These are phyloP conservation scores for Merodon equestris DNA, from an alignment of 2,888 invertebrate genomes.

Conservation along the genomic window DNA sequence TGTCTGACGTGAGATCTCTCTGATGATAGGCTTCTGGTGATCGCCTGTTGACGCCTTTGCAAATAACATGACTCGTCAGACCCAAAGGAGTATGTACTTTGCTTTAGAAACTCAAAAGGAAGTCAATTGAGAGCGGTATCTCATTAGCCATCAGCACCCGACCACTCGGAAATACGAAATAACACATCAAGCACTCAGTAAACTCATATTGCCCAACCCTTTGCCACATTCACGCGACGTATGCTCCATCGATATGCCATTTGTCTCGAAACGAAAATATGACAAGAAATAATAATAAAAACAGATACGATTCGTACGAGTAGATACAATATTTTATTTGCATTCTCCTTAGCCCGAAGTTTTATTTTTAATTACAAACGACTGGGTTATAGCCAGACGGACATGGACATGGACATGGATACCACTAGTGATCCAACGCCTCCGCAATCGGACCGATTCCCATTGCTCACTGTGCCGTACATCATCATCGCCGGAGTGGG, in stretches of 20 bases:
- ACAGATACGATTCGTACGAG: no score
- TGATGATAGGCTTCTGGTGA: conserved; percentile 14
- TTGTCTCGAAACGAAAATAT: conserved; percentile 33
- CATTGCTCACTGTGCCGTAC: no score
- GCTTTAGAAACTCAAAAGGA: background rate
- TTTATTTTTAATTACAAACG: conserved; percentile 55
- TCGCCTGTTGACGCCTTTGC: conserved; percentile 58
- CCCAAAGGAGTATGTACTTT: no score
- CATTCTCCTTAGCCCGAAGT: conserved; percentile 60
- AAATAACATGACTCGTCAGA: conserved; percentile 41
- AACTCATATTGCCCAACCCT: conserved; percentile 58
- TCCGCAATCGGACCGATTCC: conserved; percentile 25
- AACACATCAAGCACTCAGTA: conserved; percentile 68
- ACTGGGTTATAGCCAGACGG: conserved; percentile 5
- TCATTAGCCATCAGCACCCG: conserved; percentile 41
- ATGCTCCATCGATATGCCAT: conserved; percentile 29
- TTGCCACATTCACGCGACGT: conserved; percentile 35
- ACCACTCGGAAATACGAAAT: conserved; percentile 58
- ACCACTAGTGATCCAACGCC: conserved; percentile 18
- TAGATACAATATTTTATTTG: conserved; percentile 55
- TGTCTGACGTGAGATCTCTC: no score
- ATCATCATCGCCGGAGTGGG: no score
- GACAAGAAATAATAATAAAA: no score
- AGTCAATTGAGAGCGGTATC: conserved; percentile 24
- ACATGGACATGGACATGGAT: conserved; percentile 30